Base-by-base conservation (phyloP, 2,797 vertebrate species). In the Gambelia wislizenii region DNA sequence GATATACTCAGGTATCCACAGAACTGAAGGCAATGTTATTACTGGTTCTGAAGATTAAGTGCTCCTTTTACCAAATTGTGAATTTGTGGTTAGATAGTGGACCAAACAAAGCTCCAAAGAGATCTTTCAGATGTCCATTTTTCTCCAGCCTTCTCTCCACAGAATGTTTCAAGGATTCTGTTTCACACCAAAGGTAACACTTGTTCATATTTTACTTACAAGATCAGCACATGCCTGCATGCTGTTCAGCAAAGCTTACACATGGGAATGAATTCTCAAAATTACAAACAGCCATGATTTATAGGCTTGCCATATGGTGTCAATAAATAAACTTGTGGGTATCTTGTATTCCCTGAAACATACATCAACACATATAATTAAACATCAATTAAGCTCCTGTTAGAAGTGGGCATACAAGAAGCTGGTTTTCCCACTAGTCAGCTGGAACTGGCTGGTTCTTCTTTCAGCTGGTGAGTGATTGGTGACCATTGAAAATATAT, bases 271-370 rank as follows among this genome's bases (percentile, higher is more conserved):
- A 90, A 84, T 79, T 64, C 33, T 47, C 2, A 77, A 54, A 75
- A 56, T 79, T 84, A 27, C 83, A 89, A 89, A 56, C 27, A 72
- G 87, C 9, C 83, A 79, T 91, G 84, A 91, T 83, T 79, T 87
- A 84, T 36, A 84, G 75, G 33, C 39, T 83, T 76, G 76, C 47
- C 13, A 0, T 67, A 64, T 9, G 64, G 56, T 87, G 83, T 59
- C 49, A 72, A 54, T 85, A 90, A 79, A 25, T 33, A 39, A 0
- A 36, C 56, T 84, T n/a, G 75, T 2, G 44, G 79, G 25, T 72
- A 77, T 77, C 70, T 89, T 1, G 0, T 84, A 47, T 78, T 86
- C 42, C 70, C 49, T 56, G 3, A 30, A 89, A 44, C 36, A 22
- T 10, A 18, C 18, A 49, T 18, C 86, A 90, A 33, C 82, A 7